Base-by-base conservation (phyloP, 1,140 invertebrate species). In the Stenopsyche tienmushanensis region DNA sequence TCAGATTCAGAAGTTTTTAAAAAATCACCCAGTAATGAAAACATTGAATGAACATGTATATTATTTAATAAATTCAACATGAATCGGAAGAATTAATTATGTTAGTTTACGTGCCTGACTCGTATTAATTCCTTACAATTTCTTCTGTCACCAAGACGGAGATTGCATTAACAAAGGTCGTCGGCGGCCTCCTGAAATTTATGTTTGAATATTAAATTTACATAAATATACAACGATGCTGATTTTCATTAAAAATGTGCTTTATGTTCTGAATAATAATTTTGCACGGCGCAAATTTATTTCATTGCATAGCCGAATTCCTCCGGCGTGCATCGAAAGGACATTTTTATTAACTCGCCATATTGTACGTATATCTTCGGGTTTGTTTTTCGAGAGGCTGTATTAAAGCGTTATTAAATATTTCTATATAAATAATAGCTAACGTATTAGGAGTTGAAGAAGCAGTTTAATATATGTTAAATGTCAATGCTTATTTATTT, bases 171-270 rank as follows among this genome's bases (percentile, higher is more conserved):
- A 49, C 50, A 39, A 52, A 64, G 26, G 44, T 54, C 34, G 20
- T 25, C 49, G 47, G 15, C 49, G 47, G 53, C 44, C n/a, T n/a
- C n/a, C 44, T 64, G 13, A 64, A 52, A 64, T 64, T 41, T 39
- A 64, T 54, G 62, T 64, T 39, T 44, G 42, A 64, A 64, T 44
- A 24, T 54, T 41, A 54, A 64, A 64, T 64, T 64, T 24, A 53
- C 62, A 64, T 64, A 64, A 64, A 20, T 29, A 52, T 53, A 64
- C 62, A 64, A 53, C 47, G 34, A 53, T 54, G 62, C 47, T 53
- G 18, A 49, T 26, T 23, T 15, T 25, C 9, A 15, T 34, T 34
- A 34, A 34, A 34, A 58, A 41, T 29, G 15, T 20, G 7, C n/a
- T 7, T 7, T 17, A 15, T 15, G 45, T 17, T 47, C 15, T 47